Percentiles rank a stretch among this genome's conserved stretches.
phyloP scores from a whole-genome alignment of 2,113 vertebrate genomes.

The Macroglossus sobrinus region DNA sequence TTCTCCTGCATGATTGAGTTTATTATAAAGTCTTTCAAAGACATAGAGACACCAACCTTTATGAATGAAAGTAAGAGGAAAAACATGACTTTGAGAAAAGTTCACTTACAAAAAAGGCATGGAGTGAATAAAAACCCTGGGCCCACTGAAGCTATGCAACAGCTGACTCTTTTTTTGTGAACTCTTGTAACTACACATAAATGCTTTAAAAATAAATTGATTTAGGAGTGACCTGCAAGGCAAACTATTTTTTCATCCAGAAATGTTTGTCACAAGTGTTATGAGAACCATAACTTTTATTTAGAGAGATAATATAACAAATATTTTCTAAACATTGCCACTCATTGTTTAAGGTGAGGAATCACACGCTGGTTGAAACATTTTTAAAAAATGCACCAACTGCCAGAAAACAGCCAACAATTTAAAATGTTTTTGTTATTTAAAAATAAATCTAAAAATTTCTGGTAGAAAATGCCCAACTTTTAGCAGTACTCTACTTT shows the following conservation, averaged over 20 bases:
- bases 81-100: not conserved
- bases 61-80: not conserved
- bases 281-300: constrained; percentile 34
- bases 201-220: constrained; percentile 22
- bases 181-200: not conserved
- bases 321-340: constrained; percentile 46
- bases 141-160: not conserved
- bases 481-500: not conserved
- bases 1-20: not conserved
- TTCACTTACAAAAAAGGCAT: not conserved
- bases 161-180: not conserved
- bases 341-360: constrained; percentile 19
- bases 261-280: constrained; percentile 26
- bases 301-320: not conserved
- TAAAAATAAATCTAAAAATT: not conserved
- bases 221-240: not conserved
- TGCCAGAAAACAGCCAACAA: not conserved
- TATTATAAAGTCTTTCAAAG: not conserved
- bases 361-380: not conserved
- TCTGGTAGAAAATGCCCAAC: not conserved
- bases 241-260: constrained; percentile 9
- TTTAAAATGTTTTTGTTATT: constrained; percentile 28
- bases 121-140: not conserved
- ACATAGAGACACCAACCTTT: not conserved
- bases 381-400: not conserved